Evolutionary conservation across 30 jellyfish, hydroid and myxozoan genomes (phyloP), one percentile per base, ranked within the genome.

Genomic region (Rhopilema esculentum): DNA sequence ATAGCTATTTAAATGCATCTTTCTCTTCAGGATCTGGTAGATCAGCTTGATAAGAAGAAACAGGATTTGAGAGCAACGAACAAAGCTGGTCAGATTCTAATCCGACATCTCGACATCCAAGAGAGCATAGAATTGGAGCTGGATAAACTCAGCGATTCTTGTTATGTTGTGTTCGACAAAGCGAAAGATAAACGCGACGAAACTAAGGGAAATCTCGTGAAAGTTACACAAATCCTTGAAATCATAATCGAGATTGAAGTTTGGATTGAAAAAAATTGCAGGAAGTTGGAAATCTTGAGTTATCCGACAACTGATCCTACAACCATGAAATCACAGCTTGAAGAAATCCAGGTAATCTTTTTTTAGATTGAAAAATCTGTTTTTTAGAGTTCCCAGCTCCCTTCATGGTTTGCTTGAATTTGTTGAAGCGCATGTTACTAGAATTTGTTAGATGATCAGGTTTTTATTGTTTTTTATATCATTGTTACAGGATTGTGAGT

Each of bases 61-160:
- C 97, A 97, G 0, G 99, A 95, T 66, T 73, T 95, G 74, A 66
- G 99, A 68, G 82, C 97, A 15, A 86, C 90, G 19, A 95, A 95
- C 92, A 96, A 97, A 63, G 97, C 97, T 25, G 99, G 98, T 0
- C 99, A 95, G 49, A 69, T 69, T 62, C 81, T 95, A 50, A 87
- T 95, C 32, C 95, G 99, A 25, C 97, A 90, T 30, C 28, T 91
- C 20, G 98, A 90, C 50, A 69, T 72, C 24, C 96, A 97, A 78
- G 97, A 91, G 26, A 88, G 63, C 28, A 77, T 87, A 32, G 99
- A 95, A 75, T 66, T 89, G 49, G 95, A 90, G 16, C 87, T 95
- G 20, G 99, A 95, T 72, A 91, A 84, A 31, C 88, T 95, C 33
- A 95, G 99, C 70, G 99, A 95, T 68, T 33, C 80, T 23, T 95